Conservation (phyloP, 2,113 vertebrate genomes). For the Phrynocephalus versicolor region DNA sequence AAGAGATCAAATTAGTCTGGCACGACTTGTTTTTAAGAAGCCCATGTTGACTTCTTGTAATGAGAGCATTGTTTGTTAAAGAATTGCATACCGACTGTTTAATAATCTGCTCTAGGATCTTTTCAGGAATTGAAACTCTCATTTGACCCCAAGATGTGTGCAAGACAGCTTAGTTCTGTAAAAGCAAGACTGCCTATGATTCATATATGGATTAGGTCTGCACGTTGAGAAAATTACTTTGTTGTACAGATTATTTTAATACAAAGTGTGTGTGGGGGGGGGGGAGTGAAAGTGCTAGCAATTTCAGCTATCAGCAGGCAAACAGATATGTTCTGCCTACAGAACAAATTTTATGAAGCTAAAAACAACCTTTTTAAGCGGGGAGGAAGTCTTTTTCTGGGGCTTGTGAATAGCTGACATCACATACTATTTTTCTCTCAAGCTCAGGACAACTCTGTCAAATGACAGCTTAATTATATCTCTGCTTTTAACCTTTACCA, state of each 20-base stretch:
- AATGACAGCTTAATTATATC: conserved; percentile 22
- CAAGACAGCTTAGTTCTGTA: rapidly evolving
- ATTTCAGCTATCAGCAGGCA: not conserved
- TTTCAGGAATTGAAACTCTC: no score
- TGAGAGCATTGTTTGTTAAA: no score
- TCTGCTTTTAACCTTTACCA: conserved; percentile 12
- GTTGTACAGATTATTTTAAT: not conserved
- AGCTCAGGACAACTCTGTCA: not conserved
- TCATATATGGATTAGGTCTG: not conserved
- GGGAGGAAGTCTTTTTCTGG: not conserved
- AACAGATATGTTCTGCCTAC: no score
- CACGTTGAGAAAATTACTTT: not conserved
- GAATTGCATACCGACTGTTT: no score
- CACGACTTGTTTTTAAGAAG: no score
- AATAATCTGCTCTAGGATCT: no score
- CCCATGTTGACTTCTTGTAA: no score
- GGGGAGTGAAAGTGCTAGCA: not conserved
- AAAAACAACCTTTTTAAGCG: not conserved
- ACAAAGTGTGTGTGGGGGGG: not conserved
- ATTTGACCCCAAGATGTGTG: not conserved
- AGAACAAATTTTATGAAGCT: conserved; percentile 8
- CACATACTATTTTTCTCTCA: conserved; percentile 5
- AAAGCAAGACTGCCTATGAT: not conserved
- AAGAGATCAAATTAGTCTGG: no score
- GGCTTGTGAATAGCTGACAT: not conserved